Evolutionary conservation across 2,113 vertebrate genomes (phyloP), one percentile per base, ranked within the genome.

Genomic region (Cairina moschata): DNA sequence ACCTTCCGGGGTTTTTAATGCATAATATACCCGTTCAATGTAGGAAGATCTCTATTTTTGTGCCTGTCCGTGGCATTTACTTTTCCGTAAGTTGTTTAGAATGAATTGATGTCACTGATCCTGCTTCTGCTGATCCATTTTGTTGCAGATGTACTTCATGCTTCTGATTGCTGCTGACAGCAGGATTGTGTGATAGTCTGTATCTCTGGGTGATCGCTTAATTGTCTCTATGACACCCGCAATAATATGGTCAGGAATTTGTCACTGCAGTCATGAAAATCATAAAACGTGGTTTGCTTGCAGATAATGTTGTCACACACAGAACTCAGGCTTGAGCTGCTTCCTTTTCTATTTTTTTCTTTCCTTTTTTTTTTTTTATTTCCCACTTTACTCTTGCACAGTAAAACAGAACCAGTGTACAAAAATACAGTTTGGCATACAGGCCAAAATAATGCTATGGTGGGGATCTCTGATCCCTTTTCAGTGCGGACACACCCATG

Each of bases 51-150:
- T 67, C 42, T 63, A 15, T 75, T 44, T 17, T 78, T 65, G 42
- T 92, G 23, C 23, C 34, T 82, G n/a, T 71, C 31, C 4, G 2
- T 86, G 80, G 50, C 59, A 68, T 86, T 95, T 94, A 42, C 36
- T 76, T 93, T 79, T 59, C n/a, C 79, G 21, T 66, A 69, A 83
- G 38, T 79, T 94, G 28, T 72, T 91, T 69, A 73, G 40, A 86
- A 88, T 88, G 76, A 91, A 50, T 42, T 40, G 68, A 58, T 83
- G 65, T 81, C 52, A 48, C 75, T 85, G 79, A 83, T 91, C 88
- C 29, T 71, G 55, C 56, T 82, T 75, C 66, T 89, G 62, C 62
- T 79, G 55, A 50, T 90, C 17, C 55, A 40, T n/a, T 88, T 71
- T 83, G 59, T 78, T 83, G 50, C 80, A 67, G 52, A 21, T 67